Evolutionary conservation across 2,888 invertebrate species (phyloP), one percentile per base, ranked within the genome.

Genomic region (Drosophila neutralis): DNA sequence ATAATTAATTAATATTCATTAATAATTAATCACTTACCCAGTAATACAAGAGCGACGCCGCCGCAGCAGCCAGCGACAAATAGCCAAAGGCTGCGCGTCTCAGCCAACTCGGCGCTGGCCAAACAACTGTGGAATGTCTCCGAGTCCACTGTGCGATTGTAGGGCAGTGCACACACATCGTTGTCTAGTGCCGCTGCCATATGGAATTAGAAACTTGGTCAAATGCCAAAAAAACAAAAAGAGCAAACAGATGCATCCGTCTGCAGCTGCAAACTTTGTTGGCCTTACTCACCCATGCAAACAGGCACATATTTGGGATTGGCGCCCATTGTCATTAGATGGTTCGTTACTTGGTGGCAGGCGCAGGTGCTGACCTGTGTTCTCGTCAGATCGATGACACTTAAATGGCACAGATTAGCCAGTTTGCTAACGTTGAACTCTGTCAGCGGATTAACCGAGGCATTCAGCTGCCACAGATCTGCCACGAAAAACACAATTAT

Each of bases 341-440:
- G 92, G 61, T 89, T 85, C 69, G 89, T 85, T 52, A 91, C 87
- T 80, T 91, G 91, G 73, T 92, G 92, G 78, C 93, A 92, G 66
- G 78, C 78, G 77, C 92, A 91, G 56, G 82, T 71, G 73, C 90
- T 82, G 48, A 93, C 75, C 69, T 83, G 60, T 11, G 92, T 91
- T 68, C 90, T 86, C 58, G 90, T 90, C 83, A 94, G 85, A 88
- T 96, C 95, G 45, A 96, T 94, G 72, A 93, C 93, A 69, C 93
- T 93, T 36, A 96, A 92, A 69, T 94, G 94, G 90, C 96, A 96
- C 93, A 95, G 94, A 4, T 94, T 92, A 0, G 95, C 95, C 76
- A 96, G 93, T 61, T 94, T 94, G 33, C 93, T 92, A 6, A 94
- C 93, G 6, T 80, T 82, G 35, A 92, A 86, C 33, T 91, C 77